Evolutionary conservation across 1,140 invertebrate species (phyloP), one percentile per base, ranked within the genome.

Genomic region (Danaus plexippus): DNA sequence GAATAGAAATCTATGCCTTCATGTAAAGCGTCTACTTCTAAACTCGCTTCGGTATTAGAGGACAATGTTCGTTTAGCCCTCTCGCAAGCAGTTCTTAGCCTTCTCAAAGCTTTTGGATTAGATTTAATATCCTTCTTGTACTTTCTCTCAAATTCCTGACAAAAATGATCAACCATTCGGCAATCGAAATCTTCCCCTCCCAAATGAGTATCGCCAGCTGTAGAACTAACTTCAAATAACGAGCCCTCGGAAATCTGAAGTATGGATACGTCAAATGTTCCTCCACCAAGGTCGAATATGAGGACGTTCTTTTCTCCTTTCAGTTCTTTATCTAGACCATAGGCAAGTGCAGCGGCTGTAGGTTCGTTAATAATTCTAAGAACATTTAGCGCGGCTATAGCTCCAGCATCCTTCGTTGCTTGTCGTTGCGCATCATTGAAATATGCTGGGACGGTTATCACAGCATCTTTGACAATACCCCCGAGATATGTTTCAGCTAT

Each of bases 1-100:
- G 94, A 93, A 83, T 96, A 96, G 77, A 96, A 96, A 75, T 97
- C 96, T 32, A 94, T 89, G 9, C 93, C 93, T 58, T 94, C 92
- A 60, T 91, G 90, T n/a, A 94, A 73, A 3, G 93, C 92, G 76
- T 94, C 92, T 46, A 94, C 92, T 87, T 94, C 92, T 59, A 95
- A 73, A 66, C 89, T 93, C 1, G 91, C 91, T 85, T 92, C 91
- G 1, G 91, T 90, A 68, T 89, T 91, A 1, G 91, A 92, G 1
- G 91, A 92, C 9, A 92, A 64, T 0, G 91, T 92, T 59, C 91
- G 86, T 74, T 92, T 92, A 2, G 91, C 91, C 75, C 89, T 89
- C 87, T 95, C 93, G 74, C 92, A 93, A 12, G 93, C 92, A 1
- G 93, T 94, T 58, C 92, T 88, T 49, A 97, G 87, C 55, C 95